Evolutionary conservation across 2,888 invertebrate genomes (phyloP), one percentile per base, ranked within the genome.

Genomic region (Arrhopalites spinosus): DNA sequence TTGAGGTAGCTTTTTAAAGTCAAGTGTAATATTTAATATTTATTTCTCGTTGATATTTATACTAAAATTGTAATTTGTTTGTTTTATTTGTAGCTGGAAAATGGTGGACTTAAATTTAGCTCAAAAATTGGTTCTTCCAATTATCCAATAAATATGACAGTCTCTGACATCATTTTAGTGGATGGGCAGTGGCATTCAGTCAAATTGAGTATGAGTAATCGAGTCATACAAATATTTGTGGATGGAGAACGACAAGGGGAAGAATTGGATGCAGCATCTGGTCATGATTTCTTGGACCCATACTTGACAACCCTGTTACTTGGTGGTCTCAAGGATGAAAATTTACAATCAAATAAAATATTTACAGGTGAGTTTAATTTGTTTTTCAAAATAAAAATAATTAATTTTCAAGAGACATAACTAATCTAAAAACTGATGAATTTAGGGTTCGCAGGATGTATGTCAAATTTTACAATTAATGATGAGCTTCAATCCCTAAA

Each of bases 151-250:
- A 94, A 94, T 84, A 94, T 95, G 93, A 93, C 92, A 0, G 90
- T 91, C 77, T 83, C 83, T 2, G 82, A 83, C 23, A 87, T 87
- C 66, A 73, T 76, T 0, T 83, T 95, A 0, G 88, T 91, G 15
- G 94, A 96, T 86, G 95, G 96, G 3, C 88, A 88, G 71, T 96
- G 96, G 96, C 96, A 96, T 85, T 94, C 93, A 84, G 87, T 96
- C 3, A 93, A 93, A 0, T 86, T 97, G 61, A 90, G 90, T 36
- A 88, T 93, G 77, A 82, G 80, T 17, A 80, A 83, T 45, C 78
- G 82, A 53, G 91, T 90, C 8, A 87, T 95, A 47, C 89, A 91
- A 76, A 85, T 95, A 25, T 86, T 92, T 56, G 87, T 96, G 2
- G 93, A 95, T 84, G 89, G 88, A 27, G 86, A 86, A 43, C 88